These are phyloP conservation scores for Tethea ocularis DNA, from an alignment of 2,888 invertebrate species.

Conservation along the genomic window DNA sequence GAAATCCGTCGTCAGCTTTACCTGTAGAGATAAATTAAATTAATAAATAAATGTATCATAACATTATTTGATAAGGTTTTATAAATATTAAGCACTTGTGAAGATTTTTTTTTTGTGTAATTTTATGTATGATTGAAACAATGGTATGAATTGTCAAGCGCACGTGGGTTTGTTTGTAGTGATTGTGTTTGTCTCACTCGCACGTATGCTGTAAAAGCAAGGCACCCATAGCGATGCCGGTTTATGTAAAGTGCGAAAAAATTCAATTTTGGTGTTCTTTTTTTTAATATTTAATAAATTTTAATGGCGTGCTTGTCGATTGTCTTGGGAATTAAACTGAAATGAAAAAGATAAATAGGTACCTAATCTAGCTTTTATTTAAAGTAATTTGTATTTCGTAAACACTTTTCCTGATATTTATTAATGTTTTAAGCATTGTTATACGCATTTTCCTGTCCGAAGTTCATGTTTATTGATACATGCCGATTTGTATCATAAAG, in stretches of 20 bases:
- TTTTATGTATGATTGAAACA: background rate
- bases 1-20: conserved; percentile 16
- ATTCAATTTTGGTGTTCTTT: background rate
- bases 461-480: background rate
- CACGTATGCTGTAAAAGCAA: background rate
- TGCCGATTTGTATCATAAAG: background rate
- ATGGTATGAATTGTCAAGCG: background rate
- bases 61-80: conserved; percentile 6
- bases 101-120: background rate
- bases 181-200: background rate
- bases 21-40: conserved; percentile 11
- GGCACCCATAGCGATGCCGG: no score
- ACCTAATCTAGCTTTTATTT: no score
- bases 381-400: no score
- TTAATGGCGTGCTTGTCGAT: no score
- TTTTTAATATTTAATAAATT: no score
- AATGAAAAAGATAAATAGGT: no score
- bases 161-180: background rate
- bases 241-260: no score
- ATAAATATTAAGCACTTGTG: background rate
- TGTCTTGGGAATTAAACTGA: no score
- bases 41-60: conserved; percentile 7
- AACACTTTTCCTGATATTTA: no score
- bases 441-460: background rate
- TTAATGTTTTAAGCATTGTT: no score